Conservation (phyloP, 2,797 vertebrate genomes). For the Rhincodon typus region DNA sequence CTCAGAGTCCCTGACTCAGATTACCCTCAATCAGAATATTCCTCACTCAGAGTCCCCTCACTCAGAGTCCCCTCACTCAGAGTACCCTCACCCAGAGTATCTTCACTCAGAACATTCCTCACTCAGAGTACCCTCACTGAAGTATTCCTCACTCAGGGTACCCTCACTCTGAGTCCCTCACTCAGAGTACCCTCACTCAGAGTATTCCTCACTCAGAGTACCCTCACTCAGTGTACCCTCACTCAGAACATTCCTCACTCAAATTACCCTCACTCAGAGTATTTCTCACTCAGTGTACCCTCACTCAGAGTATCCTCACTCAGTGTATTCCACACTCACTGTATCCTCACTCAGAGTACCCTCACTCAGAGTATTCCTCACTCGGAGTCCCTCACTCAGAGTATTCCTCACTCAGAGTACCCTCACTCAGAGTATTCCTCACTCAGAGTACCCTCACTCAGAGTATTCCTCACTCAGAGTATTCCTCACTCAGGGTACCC, state of each 20-base stretch:
- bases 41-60: background rate
- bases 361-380: slow-evolving; percentile 33
- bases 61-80: slow-evolving; percentile 44
- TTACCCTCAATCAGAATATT: no score
- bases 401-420: background rate
- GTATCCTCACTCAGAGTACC: slow-evolving; percentile 37
- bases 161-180: slow-evolving; percentile 43
- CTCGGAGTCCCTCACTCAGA: no score
- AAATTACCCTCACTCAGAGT: no score
- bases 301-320: no score
- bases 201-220: slow-evolving; percentile 39
- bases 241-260: background rate
- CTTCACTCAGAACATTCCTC: slow-evolving; percentile 39
- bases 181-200: no score
- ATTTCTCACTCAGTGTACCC: slow-evolving; percentile 18
- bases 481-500: slow-evolving; percentile 39
- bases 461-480: background rate
- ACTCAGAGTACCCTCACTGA: no score
- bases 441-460: no score
- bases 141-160: background rate
- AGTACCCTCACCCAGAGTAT: no score
- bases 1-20: no score
- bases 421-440: slow-evolving; percentile 44
- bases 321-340: no score
- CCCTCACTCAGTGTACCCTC: no score